Percentiles rank a stretch among this genome's conserved stretches.
These are phyloP conservation scores for Hydropotes inermis DNA, from an alignment of 2,113 vertebrate species.

Conservation along the genomic window DNA sequence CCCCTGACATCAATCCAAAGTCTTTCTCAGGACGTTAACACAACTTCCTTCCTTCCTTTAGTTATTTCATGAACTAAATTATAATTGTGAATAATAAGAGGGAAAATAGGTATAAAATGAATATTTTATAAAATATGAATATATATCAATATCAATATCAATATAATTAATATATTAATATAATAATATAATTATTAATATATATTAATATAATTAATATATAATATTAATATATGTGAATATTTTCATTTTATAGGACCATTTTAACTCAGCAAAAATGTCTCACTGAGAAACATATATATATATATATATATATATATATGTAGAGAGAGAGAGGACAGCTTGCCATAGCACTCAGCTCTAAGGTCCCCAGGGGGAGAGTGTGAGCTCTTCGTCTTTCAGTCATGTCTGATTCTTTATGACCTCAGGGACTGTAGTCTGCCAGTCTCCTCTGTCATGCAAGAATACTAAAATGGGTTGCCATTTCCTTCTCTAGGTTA, in stretches of 20 bases:
- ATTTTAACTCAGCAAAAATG: neutral
- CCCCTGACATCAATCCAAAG: neutral
- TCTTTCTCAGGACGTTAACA: neutral
- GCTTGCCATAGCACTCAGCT: neutral
- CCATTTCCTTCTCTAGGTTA: neutral
- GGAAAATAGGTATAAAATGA: neutral
- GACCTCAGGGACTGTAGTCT: neutral
- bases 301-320: neutral
- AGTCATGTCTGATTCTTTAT: neutral
- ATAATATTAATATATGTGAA: no score
- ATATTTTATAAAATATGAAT: no score
- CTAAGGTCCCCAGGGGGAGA: neutral
- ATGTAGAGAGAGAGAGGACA: no score
- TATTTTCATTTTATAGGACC: neutral
- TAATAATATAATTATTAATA: no score
- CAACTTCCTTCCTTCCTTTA: no score
- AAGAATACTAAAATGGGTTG: neutral
- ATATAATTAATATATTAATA: no score
- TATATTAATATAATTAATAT: no score
- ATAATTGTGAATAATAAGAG: neutral
- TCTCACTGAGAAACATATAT: neutral
- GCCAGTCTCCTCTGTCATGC: neutral
- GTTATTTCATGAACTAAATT: constrained; percentile 17
- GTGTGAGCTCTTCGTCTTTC: neutral
- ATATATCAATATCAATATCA: no score